Evolutionary conservation across 2,113 vertebrate genomes (phyloP).

Genomic region (Xiphophorus couchianus): DNA sequence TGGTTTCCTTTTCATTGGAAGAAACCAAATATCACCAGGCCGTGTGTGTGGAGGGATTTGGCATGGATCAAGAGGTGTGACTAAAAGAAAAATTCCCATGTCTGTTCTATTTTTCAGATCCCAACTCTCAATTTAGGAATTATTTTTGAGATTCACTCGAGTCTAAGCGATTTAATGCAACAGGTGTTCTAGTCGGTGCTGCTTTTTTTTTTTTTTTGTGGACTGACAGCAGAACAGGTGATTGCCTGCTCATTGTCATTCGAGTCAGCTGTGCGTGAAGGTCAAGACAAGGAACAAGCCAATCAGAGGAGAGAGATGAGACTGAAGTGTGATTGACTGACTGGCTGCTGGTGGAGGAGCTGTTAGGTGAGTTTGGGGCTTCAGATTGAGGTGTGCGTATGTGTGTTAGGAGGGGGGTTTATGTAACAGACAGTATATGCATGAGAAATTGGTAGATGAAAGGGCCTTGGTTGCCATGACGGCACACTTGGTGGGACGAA

Average conservation of each 20-base stretch:
- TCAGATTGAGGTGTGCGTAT: background rate
- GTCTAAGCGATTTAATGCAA: constrained; percentile 39
- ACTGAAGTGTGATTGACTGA: constrained; percentile 70
- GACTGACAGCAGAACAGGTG: constrained; percentile 53
- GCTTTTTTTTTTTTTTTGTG: constrained; percentile 33
- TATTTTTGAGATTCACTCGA: constrained; percentile 38
- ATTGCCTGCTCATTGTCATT: constrained; percentile 67
- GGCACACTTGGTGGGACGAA: constrained; percentile 70
- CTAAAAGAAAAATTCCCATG: constrained; percentile 19
- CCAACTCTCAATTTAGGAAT: constrained; percentile 16
- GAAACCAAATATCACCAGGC: background rate
- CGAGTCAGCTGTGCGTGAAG: constrained; percentile 64
- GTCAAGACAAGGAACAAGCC: constrained; percentile 72
- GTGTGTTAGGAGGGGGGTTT: constrained; percentile 1
- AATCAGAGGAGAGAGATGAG: constrained; percentile 69
- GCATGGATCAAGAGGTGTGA: constrained; percentile 9
- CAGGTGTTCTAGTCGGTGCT: constrained; percentile 50
- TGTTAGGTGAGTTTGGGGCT: background rate
- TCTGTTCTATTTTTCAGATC: constrained; percentile 22
- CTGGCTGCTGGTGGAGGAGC: constrained; percentile 1
- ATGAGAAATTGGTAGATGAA: constrained; percentile 69
- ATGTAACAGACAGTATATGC: constrained; percentile 63
- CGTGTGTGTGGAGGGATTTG: background rate
- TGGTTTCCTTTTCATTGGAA: background rate
- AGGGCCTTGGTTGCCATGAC: constrained; percentile 69